Conservation (phyloP, 1,140 invertebrate genomes). For the Anagrus nilaparvatae region DNA sequence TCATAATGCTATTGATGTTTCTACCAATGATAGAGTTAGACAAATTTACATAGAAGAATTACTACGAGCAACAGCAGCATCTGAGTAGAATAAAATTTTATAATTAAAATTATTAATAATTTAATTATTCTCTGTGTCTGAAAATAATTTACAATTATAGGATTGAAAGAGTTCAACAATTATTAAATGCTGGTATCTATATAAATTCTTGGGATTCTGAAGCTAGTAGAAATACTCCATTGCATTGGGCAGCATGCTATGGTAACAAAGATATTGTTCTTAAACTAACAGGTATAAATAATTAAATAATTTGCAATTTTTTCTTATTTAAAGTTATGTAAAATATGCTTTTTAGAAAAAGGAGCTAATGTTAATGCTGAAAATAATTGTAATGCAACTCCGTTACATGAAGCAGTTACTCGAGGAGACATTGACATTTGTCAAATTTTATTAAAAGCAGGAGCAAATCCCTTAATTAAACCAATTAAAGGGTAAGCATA, state of each 20-base stretch:
- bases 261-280: constrained; percentile 47
- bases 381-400: constrained; percentile 50
- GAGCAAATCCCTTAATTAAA: constrained; percentile 47
- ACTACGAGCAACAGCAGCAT: constrained; percentile 51
- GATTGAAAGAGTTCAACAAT: constrained; percentile 38
- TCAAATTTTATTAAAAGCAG: constrained; percentile 45
- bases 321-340: background rate
- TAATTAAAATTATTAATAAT: constrained; percentile 5
- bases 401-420: constrained; percentile 53
- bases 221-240: constrained; percentile 49
- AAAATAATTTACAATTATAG: constrained; percentile 25
- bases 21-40: constrained; percentile 42
- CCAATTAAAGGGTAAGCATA: constrained; percentile 44
- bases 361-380: constrained; percentile 44
- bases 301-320: too few species aligned
- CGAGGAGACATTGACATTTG: constrained; percentile 48
- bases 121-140: too few species aligned
- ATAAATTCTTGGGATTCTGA: constrained; percentile 51
- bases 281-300: constrained; percentile 46
- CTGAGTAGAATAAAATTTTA: constrained; percentile 43
- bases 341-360: constrained; percentile 36
- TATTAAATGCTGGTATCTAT: constrained; percentile 46
- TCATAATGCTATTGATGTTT: constrained; percentile 47
- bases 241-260: constrained; percentile 58
- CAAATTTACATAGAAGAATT: constrained; percentile 54